phyloP scores from a whole-genome alignment of 1,140 invertebrate genomes.

The Temnothorax nylanderi region DNA sequence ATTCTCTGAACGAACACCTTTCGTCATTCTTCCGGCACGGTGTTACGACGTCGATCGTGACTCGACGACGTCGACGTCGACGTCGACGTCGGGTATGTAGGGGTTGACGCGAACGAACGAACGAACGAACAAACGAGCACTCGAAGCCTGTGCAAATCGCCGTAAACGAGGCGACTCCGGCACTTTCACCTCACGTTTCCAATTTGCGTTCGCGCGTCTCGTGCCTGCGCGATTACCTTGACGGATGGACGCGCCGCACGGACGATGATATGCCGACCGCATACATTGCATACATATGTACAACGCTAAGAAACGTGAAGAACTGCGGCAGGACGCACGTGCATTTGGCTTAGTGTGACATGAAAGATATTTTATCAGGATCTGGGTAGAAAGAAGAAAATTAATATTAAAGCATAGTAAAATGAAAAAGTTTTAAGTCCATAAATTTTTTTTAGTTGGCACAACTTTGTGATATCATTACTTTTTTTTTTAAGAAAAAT shows the following conservation, averaged over 20 bases:
- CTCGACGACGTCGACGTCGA: slow-evolving; percentile 38
- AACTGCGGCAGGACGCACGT: not conserved
- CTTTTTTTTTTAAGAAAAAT: not conserved
- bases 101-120: slow-evolving; percentile 19
- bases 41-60: slow-evolving; percentile 63
- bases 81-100: slow-evolving; percentile 12
- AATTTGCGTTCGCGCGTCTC: slow-evolving; percentile 70
- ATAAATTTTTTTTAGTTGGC: not conserved
- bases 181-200: slow-evolving; percentile 75
- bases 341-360: not conserved
- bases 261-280: slow-evolving; percentile 43
- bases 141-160: slow-evolving; percentile 52
- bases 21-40: slow-evolving; percentile 46
- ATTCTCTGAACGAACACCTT: slow-evolving; percentile 62
- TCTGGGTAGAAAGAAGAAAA: not conserved
- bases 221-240: slow-evolving; percentile 50
- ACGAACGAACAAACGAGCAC: slow-evolving; percentile 46
- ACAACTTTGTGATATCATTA: not conserved
- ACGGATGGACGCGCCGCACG: slow-evolving; percentile 62
- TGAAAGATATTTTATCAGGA: not conserved
- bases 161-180: slow-evolving; percentile 61
- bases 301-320: not conserved
- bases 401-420: not conserved
- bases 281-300: not conserved
- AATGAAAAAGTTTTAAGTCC: not conserved